These are phyloP conservation scores for Vollenhovia emeryi DNA, from an alignment of 1,140 invertebrate genomes.

Conservation along the genomic window DNA sequence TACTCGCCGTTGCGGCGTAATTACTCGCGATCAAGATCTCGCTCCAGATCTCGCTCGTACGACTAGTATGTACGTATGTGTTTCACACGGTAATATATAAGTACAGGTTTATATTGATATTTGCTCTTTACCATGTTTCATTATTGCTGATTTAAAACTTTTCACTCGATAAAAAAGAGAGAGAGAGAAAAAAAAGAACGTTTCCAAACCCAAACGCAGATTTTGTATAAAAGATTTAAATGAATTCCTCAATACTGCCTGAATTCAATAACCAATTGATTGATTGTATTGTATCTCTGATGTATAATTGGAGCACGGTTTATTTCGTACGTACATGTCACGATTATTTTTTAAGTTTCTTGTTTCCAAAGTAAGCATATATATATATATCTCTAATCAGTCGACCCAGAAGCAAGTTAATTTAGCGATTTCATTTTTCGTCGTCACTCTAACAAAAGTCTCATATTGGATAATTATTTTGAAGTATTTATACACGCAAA, in stretches of 20 bases:
- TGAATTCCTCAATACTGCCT: conserved; percentile 55
- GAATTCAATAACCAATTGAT: conserved; percentile 60
- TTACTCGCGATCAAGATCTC: conserved; percentile 93
- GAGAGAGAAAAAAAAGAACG: no score
- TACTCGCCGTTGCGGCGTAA: conserved; percentile 94
- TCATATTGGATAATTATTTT: neutral
- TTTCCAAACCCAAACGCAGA: conserved; percentile 48
- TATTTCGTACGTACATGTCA: conserved; percentile 40
- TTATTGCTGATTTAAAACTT: conserved; percentile 75
- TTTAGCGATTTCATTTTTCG: conserved; percentile 18
- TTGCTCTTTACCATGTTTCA: conserved; percentile 74
- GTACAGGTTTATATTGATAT: conserved; percentile 71
- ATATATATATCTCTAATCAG: no score
- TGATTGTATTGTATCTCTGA: conserved; percentile 57
- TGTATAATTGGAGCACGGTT: conserved; percentile 69
- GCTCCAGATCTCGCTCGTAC: conserved; percentile 86
- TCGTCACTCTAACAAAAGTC: conserved; percentile 29
- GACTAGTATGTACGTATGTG: conserved; percentile 85
- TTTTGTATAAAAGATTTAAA: conserved; percentile 26
- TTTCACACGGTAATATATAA: conserved; percentile 79
- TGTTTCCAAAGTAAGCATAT: conserved; percentile 29
- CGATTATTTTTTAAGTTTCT: conserved; percentile 47
- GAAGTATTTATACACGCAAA: no score
- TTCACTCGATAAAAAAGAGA: conserved; percentile 59
- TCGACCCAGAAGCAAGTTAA: neutral